Evolutionary conservation across 2,113 vertebrate genomes (phyloP), one percentile per base, ranked within the genome.

Genomic region (Trachemys scripta): DNA sequence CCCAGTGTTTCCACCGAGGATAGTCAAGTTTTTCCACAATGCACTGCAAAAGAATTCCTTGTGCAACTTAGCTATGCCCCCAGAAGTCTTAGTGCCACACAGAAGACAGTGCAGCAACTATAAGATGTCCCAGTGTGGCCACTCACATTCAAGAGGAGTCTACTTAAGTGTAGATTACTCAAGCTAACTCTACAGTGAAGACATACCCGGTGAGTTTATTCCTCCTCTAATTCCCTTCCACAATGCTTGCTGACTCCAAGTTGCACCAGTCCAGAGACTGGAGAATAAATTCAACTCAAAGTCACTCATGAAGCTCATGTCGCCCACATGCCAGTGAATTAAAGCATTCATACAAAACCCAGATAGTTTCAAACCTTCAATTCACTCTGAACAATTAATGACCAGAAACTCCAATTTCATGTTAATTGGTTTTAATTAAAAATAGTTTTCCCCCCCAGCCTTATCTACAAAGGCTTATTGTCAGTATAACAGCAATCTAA

Each of bases 371-470:
- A 47, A 51, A 84, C 84, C 78, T 91, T 93, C 59, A 80, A 93
- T 88, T 87, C 42, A 89, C 87, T 94, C 96, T 72, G 2, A 22
- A 84, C 76, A 90, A 93, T 94, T 96, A 95, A 51, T 87, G 88
- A 94, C 84, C 88, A 97, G 96, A 94, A 94, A 14, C n/a, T 90
- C 47, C 45, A 84, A 92, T 94, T 95, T 93, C 35, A 90, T 87
- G 12, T 96, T 93, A 92, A 97, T 51, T 96, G 5, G 38, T 97
- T 97, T 98, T 95, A 90, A 97, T 97, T 92, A 89, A 91, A 97
- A 88, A 82, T 27, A 56, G 1, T 1, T 31, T 83, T 22, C 19
- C 69, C 22, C 22, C 83, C 57, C 83, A 87, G 80, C 80, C 29
- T 97, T 96, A 95, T 80, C 91, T 90, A 90, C 49, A 92, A 95